Conservation (phyloP, 2,888 invertebrate species). For the Oxystoma pomonae region DNA sequence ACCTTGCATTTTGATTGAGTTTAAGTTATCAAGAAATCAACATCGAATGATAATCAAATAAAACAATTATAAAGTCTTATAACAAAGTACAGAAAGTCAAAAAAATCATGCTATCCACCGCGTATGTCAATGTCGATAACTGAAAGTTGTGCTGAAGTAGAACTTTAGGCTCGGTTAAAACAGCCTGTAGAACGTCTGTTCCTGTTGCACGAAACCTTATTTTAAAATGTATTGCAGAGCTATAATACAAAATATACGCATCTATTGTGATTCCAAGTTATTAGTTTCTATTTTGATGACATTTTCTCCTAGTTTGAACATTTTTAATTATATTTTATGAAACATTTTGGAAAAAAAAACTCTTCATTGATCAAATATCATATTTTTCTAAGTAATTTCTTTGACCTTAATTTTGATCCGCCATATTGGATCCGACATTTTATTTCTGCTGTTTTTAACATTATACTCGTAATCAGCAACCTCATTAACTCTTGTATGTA, state of each 20-base stretch:
- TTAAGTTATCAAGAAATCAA: constrained; percentile 1
- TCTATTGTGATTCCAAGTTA: too few species aligned
- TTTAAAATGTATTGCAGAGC: background rate
- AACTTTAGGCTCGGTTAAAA: constrained; percentile 5
- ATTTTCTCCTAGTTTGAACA: too few species aligned
- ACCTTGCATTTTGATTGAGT: constrained; percentile 7
- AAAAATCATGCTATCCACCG: constrained; percentile 9
- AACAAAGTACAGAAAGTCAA: constrained; percentile 5
- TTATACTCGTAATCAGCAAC: background rate
- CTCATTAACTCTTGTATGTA: background rate
- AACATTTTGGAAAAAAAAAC: too few species aligned
- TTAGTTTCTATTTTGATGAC: too few species aligned
- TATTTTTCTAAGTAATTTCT: too few species aligned
- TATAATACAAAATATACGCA: too few species aligned
- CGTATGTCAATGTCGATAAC: background rate
- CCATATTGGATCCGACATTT: background rate
- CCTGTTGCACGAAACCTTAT: background rate
- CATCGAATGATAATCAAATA: constrained; percentile 1
- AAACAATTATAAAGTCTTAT: too few species aligned
- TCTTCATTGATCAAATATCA: too few species aligned
- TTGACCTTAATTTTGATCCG: background rate
- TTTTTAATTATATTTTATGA: too few species aligned
- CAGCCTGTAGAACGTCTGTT: constrained; percentile 7
- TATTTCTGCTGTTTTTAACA: background rate
- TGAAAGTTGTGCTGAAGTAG: constrained; percentile 10